Evolutionary conservation across 2,888 invertebrate species (phyloP).

Genomic region (Ferdinandea cuprea): DNA sequence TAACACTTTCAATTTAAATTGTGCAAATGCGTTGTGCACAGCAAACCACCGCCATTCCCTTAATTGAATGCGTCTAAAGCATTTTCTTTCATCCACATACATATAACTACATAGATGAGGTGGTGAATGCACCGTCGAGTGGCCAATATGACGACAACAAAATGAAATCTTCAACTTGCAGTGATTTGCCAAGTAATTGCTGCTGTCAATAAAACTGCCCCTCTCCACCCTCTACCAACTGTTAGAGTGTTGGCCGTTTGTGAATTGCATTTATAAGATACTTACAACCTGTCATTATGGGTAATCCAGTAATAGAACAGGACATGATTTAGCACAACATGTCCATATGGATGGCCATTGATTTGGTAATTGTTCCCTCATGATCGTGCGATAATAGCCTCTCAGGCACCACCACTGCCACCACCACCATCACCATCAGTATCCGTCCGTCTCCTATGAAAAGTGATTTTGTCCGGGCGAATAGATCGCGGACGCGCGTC

Average conservation of each 20-base stretch:
- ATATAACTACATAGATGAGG: neutral
- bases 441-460: constrained; percentile 40
- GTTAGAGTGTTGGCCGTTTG: constrained; percentile 42
- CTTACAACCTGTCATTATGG: constrained; percentile 75
- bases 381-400: constrained; percentile 64
- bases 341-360: constrained; percentile 68
- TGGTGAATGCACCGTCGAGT: constrained; percentile 46
- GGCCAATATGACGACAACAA: constrained; percentile 72
- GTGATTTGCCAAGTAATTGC: constrained; percentile 66
- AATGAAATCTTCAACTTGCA: constrained; percentile 57
- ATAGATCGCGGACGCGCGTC: constrained; percentile 57
- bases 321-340: constrained; percentile 70
- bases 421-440: constrained; percentile 32
- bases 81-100: constrained; percentile 59
- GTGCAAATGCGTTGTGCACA: constrained; percentile 13
- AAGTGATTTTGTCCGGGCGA: constrained; percentile 35
- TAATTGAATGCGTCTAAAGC: constrained; percentile 67
- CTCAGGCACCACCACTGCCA: constrained; percentile 17
- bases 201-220: constrained; percentile 71
- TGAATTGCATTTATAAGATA: constrained; percentile 65
- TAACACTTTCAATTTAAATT: constrained; percentile 60
- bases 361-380: constrained; percentile 73
- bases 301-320: constrained; percentile 75
- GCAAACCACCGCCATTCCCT: constrained; percentile 19
- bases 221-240: constrained; percentile 1